These are phyloP conservation scores for Penelope pileata DNA, from an alignment of 2,113 vertebrate species.

Conservation along the genomic window DNA sequence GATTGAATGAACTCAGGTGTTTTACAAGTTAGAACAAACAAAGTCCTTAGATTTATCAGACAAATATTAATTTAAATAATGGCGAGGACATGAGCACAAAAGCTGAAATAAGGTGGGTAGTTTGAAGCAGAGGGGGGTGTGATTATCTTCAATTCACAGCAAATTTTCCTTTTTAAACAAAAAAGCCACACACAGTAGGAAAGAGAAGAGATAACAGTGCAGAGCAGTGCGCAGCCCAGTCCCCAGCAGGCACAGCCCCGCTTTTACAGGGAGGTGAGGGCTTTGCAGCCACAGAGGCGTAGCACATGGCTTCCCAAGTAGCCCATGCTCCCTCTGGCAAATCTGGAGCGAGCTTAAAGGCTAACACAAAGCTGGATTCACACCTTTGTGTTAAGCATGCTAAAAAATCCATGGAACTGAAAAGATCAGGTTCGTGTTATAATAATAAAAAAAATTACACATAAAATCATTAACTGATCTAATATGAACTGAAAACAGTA, in stretches of 20 bases:
- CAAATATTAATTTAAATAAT: not conserved
- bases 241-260: fast-evolving
- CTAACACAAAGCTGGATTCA: not conserved
- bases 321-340: fast-evolving
- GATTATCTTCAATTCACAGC: not conserved
- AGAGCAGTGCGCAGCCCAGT: fast-evolving
- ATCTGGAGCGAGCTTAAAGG: not conserved
- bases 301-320: fast-evolving
- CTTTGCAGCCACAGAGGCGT: fast-evolving
- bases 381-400: not conserved
- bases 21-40: constrained; percentile 1
- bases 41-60: not conserved
- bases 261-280: fast-evolving
- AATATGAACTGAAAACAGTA: not conserved
- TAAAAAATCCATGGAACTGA: not conserved
- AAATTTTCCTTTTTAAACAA: not conserved
- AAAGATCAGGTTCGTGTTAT: not conserved
- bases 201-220: not conserved
- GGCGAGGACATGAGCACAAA: not conserved
- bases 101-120: not conserved
- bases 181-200: fast-evolving
- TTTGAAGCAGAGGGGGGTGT: not conserved
- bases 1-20: constrained; percentile 28
- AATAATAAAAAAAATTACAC: not conserved
- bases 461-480: not conserved